Evolutionary conservation across 1,140 invertebrate genomes (phyloP), one percentile per base, ranked within the genome.

Genomic region (fruit fly (Drosophila melanogaster)): DNA sequence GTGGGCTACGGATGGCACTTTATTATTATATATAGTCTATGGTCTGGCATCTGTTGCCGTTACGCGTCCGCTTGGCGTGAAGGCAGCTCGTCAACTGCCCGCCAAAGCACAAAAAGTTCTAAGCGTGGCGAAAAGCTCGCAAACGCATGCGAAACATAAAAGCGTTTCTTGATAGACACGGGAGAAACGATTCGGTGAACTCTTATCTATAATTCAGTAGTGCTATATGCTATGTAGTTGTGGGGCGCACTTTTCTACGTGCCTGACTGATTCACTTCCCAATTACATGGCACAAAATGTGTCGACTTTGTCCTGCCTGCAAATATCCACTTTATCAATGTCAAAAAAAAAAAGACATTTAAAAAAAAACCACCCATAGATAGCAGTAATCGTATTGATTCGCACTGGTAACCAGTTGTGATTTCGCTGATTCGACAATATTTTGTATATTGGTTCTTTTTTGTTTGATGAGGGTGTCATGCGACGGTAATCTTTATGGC

Each of bases 21-120:
- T 40, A 44, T 55, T 38, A 12, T 53, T 72, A 12, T 80, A 37
- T 71, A 44, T 56, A 19, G 57, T 77, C 64, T 71, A 44, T 56
- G 15, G 57, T 77, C 64, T 50, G 77, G 78, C 78, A 72, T 75
- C 72, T 58, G 65, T 33, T 44, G 64, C 47, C 55, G 71, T 66
- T 77, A 35, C 66, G 72, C 84, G 84, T 79, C 83, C 79, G 83
- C 61, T 89, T 65, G 56, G 76, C 64, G 70, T 89, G 83, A 84
- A 80, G 67, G 79, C 83, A 87, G 66, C 83, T 84, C 84, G 57
- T 79, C 76, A 89, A 87, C 79, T 87, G 84, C 69, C 56, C 78
- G 74, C 81, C 22, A 69, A 70, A 86, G 80, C 80, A 72, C 67
- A 46, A 46, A 87, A 87, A 85, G 83, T 87, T 85, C 83, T 87